Percentiles rank a stretch among this genome's conserved stretches.
Evolutionary conservation across 1,140 invertebrate genomes (phyloP).

Genomic region (Bombyx mandarina): DNA sequence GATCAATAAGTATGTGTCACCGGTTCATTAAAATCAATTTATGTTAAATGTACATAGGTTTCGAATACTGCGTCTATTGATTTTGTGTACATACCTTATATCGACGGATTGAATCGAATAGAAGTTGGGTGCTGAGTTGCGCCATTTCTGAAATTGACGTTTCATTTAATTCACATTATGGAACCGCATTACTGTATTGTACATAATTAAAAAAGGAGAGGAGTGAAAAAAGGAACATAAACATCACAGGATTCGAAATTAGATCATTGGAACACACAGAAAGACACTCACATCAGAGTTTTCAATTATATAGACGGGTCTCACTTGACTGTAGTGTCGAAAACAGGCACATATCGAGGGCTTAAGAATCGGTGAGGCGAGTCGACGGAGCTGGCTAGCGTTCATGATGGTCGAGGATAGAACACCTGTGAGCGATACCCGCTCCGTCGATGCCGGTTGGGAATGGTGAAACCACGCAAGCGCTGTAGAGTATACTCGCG

Average conservation of each 20-base stretch:
- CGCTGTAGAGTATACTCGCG: conserved; percentile 21
- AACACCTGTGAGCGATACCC: conserved; percentile 3
- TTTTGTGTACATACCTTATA: conserved; percentile 41
- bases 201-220: neutral
- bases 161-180: neutral
- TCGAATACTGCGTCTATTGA: conserved; percentile 5
- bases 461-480: conserved; percentile 20
- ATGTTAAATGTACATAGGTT: conserved; percentile 37
- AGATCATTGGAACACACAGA: conserved; percentile 12
- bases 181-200: neutral
- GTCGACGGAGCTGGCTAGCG: conserved; percentile 43
- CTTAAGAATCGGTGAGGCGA: conserved; percentile 30
- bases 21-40: conserved; percentile 47
- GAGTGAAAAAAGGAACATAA: neutral
- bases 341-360: conserved; percentile 30
- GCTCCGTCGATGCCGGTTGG: conserved; percentile 14
- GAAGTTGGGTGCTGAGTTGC: conserved; percentile 57
- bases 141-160: conserved; percentile 58
- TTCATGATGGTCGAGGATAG: conserved; percentile 32
- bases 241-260: conserved; percentile 6
- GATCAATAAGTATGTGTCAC: conserved; percentile 58
- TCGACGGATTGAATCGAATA: conserved; percentile 58
- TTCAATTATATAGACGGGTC: conserved; percentile 60
- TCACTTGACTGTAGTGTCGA: conserved; percentile 60
- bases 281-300: conserved; percentile 53